Evolutionary conservation across 2,888 invertebrate species (phyloP), one percentile per base, ranked within the genome.

Genomic region (Cremastobaeus sp.): DNA sequence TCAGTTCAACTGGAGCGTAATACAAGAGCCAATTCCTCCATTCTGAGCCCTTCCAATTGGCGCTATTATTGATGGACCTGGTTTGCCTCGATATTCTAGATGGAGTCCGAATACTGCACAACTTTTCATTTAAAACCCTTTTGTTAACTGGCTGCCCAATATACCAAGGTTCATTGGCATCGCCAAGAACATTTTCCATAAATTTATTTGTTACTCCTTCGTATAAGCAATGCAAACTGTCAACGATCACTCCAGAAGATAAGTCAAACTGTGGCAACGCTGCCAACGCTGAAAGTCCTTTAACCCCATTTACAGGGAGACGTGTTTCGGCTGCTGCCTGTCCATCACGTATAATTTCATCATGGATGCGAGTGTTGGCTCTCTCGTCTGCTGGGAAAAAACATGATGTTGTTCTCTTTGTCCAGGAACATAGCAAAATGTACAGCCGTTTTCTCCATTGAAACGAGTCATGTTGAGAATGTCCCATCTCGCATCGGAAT

Each of bases 391-490:
- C 25, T 15, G 37, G 52, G 37, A 18, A 52, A 25, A 28, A 52
- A 8, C 25, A 25, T 35, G 37, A 15, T 15, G 17, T 25, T 25
- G 25, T 25, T 52, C 34, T 34, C 55, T 34, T 9, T 17, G 8
- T 3, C 70, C 70, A 20, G 34, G 12, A 0, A 57, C 54, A n/a
- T 52, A 55, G 45, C 77, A 77, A 12, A 50, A 68, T 5, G 57
- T 60, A 15, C 75, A 77, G 0, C 74, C 69, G 52, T 39, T 34
- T 4, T 41, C 2, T 0, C 69, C 76, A 18, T 76, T 74, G 8
- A 50, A 74, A n/a, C 64, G 64, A 1, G 20, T 62, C 52, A 71
- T 76, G 0, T 48, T 17, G 3, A 71, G 5, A 0, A 71, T 11
- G 6, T 25, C 14, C 0, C 54, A n/a, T 14, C 72, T 41, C 11